phyloP scores from a whole-genome alignment of 2,113 vertebrate genomes.

The Clarias magur region DNA sequence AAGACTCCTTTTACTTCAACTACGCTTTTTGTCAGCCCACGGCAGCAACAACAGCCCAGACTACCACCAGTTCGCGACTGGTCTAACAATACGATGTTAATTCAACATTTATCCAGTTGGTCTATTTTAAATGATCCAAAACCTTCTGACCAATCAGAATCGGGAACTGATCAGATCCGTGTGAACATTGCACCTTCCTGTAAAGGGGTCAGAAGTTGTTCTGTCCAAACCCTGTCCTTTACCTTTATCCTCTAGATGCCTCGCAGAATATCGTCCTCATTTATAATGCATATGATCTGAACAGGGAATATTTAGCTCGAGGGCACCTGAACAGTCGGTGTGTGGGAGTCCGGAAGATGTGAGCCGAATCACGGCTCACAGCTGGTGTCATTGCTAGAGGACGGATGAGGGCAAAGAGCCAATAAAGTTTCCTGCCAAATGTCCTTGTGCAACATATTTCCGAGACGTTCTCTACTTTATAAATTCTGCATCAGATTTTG shows the following conservation, averaged over 20 bases:
- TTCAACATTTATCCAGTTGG: no score
- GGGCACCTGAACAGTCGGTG: constrained; percentile 8
- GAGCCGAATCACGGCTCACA: constrained; percentile 71
- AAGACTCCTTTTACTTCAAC: no score
- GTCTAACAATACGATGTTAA: no score
- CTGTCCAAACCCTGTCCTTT: constrained; percentile 41
- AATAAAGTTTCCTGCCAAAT: constrained; percentile 65
- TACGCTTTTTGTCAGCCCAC: no score
- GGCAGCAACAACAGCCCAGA: no score
- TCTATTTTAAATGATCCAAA: not conserved
- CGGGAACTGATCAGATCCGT: not conserved
- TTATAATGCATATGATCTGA: constrained; percentile 68
- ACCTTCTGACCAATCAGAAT: not conserved
- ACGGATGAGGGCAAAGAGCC: constrained; percentile 61
- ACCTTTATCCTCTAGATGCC: constrained; percentile 55
- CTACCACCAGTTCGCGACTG: no score
- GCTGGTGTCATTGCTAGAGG: constrained; percentile 61
- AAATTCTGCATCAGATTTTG: constrained; percentile 32
- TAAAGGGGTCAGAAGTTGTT: not conserved
- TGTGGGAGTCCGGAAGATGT: constrained; percentile 62
- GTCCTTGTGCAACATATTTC: constrained; percentile 62
- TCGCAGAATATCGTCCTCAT: constrained; percentile 66
- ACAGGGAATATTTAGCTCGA: constrained; percentile 62
- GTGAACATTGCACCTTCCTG: not conserved
- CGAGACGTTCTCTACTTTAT: constrained; percentile 56